Evolutionary conservation across 2,113 vertebrate species (phyloP), one percentile per base, ranked within the genome.

Genomic region (Phalacrocorax carbo): DNA sequence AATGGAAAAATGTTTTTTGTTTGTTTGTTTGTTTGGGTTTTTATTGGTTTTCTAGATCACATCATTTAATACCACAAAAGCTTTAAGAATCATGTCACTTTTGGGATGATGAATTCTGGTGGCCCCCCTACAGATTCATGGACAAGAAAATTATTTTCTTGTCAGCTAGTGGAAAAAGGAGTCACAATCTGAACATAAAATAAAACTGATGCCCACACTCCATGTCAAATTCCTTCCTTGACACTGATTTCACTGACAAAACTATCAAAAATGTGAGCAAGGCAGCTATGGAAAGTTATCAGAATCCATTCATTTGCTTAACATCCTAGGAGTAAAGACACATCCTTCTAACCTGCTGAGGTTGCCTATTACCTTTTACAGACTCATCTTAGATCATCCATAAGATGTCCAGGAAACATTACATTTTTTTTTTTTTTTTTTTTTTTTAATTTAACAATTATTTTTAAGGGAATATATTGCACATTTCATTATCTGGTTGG

Each of bases 1-100:
- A 62, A 61, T 27, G 2, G 2, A 38, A 85, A 85, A 73, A 15
- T 42, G 42, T 42, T 42, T 42, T 42, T 42, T 42, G 11, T 20
- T 26, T 12, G 7, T 61, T 55, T 51, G 2, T 34, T 93, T n/a
- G 19, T 13, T 36, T 16, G 38, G 38, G 38, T 16, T 69, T 38
- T 38, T 20, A 19, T 13, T 6, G 0, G 5, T 32, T 83, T 71
- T 77, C 26, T 69, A 85, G 19, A 46, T 25, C 10, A 46, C 8
- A 36, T 38, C 52, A 30, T 69, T 62, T 75, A 51, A 57, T 81
- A 58, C 4, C 40, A 38, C 17, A 34, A 72, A 57, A 73, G 19
- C 10, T 2, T 8, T 16, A 3, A 5, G 30, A 36, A 42, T 19
- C 27, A 14, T 26, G 0, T 9, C 2, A 36, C 64, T 78, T 82